Conservation (phyloP, 2,113 vertebrate genomes). For the Prochilodus magdalenae region DNA sequence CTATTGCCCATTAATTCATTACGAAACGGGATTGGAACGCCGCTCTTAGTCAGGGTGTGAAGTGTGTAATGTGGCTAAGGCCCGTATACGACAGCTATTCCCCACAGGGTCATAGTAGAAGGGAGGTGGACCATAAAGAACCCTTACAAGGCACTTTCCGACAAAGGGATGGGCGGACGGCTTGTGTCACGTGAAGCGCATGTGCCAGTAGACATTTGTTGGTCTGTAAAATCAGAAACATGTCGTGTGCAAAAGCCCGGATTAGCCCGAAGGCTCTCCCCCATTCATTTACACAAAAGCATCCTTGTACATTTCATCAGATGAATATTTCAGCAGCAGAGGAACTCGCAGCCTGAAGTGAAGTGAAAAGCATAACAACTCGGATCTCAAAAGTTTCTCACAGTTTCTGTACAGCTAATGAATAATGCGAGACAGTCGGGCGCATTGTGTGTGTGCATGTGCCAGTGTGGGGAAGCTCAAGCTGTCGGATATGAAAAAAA, state of each 20-base stretch:
- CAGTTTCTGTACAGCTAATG: conserved; percentile 14
- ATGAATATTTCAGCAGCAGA: conserved; percentile 42
- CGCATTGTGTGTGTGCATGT: background rate
- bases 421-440: conserved; percentile 5
- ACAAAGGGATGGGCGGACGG: background rate
- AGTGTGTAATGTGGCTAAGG: conserved; percentile 27
- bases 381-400: conserved; percentile 20
- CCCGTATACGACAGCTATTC: background rate
- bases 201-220: conserved; percentile 49
- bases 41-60: background rate
- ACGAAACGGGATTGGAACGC: conserved; percentile 16
- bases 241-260: background rate
- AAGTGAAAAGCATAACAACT: conserved; percentile 19
- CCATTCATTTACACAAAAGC: conserved; percentile 26
- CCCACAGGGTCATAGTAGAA: background rate
- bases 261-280: conserved; percentile 23
- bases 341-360: conserved; percentile 27
- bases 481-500: background rate
- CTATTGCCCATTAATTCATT: conserved; percentile 49
- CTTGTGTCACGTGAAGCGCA: conserved; percentile 46
- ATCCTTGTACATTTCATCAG: conserved; percentile 31
- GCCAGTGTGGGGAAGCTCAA: background rate
- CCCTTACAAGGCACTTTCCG: background rate
- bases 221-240: conserved; percentile 8
- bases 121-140: conserved; percentile 44